A percentile compares a stretch with the other conserved stretches of the same genome.
phyloP scores from a whole-genome alignment of 2,888 invertebrate species.

The Limnephilus marmoratus region DNA sequence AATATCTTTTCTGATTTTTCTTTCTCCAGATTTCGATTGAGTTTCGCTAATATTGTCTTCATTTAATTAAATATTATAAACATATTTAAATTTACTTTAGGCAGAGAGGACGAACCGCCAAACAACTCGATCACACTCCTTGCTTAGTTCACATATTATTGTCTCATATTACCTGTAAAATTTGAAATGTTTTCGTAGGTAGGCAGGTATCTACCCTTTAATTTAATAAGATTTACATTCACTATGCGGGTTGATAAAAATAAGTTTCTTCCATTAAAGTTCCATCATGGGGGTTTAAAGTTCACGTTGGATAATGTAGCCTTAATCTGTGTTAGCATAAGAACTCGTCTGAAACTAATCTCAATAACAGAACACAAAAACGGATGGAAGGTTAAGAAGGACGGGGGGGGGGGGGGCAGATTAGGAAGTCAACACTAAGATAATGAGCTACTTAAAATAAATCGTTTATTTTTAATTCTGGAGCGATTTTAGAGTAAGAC shows the following conservation, averaged over 20 bases:
- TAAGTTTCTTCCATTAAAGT: neutral
- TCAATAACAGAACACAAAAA: neutral
- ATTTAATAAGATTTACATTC: too few relatives aligned
- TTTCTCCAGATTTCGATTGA: too few relatives aligned
- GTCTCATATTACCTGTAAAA: too few relatives aligned
- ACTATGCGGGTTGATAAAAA: neutral
- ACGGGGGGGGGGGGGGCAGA: neutral
- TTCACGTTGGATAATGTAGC: neutral
- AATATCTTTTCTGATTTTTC: too few relatives aligned
- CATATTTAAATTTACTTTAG: too few relatives aligned
- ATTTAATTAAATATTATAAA: too few relatives aligned
- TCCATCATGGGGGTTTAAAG: neutral
- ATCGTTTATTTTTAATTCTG: neutral
- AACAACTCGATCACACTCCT: too few relatives aligned
- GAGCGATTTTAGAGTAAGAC: neutral
- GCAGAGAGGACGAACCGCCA: too few relatives aligned
- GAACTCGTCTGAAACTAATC: neutral
- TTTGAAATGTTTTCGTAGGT: too few relatives aligned
- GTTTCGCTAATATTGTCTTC: too few relatives aligned
- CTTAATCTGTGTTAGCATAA: neutral
- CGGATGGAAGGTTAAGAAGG: neutral
- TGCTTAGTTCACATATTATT: too few relatives aligned
- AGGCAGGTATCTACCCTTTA: too few relatives aligned
- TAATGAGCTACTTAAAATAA: neutral
- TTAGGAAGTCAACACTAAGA: neutral